These are phyloP conservation scores for Lagopus muta DNA, from an alignment of 2,113 vertebrate species.

Conservation along the genomic window DNA sequence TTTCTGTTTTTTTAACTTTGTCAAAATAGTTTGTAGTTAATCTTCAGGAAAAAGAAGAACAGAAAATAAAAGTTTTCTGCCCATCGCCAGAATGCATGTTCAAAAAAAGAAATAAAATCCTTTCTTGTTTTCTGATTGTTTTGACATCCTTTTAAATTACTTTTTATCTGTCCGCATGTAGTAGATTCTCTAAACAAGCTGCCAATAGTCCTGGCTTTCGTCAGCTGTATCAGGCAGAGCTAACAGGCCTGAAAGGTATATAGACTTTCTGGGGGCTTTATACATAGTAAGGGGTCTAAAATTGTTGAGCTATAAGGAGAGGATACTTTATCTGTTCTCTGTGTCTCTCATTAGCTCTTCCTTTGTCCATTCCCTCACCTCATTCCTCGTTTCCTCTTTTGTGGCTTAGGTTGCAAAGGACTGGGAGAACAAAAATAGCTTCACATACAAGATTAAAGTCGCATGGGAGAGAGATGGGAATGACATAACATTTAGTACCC, in stretches of 20 bases:
- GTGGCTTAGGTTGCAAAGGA: not conserved
- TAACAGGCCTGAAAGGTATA: not conserved
- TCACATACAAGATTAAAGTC: slow-evolving; percentile 28
- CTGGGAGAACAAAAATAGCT: slow-evolving; percentile 14
- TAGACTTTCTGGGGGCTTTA: not conserved
- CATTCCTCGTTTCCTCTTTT: not conserved
- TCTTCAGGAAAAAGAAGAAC: not conserved
- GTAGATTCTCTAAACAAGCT: not conserved
- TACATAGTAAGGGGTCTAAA: not conserved
- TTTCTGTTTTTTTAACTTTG: not conserved
- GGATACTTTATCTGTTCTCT: not conserved
- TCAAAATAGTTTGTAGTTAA: not conserved
- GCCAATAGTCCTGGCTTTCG: not conserved
- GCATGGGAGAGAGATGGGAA: not conserved
- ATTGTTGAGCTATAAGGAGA: not conserved
- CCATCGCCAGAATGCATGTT: rapidly evolving
- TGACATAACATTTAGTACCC: not conserved
- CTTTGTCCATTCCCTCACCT: not conserved
- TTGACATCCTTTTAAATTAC: not conserved
- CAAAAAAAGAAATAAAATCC: not conserved
- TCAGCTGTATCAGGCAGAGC: not conserved
- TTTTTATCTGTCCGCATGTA: not conserved
- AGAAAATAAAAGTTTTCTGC: not conserved
- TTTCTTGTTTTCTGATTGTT: not conserved
- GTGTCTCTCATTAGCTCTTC: not conserved